Base-by-base conservation (phyloP, 2,113 vertebrate species). In the Bubo blakistoni region DNA sequence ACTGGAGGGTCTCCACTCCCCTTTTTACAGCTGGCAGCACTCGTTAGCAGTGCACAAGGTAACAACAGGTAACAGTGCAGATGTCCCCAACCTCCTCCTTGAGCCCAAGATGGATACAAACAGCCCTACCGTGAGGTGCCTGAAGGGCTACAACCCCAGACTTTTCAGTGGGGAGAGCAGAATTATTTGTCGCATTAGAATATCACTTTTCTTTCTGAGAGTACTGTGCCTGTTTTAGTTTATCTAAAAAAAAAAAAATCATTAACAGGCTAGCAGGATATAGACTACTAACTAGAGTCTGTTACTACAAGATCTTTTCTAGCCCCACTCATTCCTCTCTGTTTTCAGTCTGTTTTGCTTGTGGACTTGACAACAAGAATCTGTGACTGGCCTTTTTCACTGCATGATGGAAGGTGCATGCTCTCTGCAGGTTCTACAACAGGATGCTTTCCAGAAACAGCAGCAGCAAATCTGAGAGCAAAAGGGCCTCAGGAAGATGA, bases 401-500 rank as follows among this genome's bases (percentile, higher is more conserved):
- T 34, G 36, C 11, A 6, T 26, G 78, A 51, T 1, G 3, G 88
- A 83, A 90, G 94, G 27, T 81, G 30, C 0, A 0, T 3, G 21
- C 69, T 81, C 90, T 77, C 61, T 0, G 0, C 36, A 63, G 34
- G 72, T 81, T 90, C 89, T 54, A 40, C 73, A 26, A 47, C 10
- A 87, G 58, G 73, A 87, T 1, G 3, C 81, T 58, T 74, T 94
- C 86, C 88, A 92, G 95, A 96, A 96, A 82, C 73, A 85, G 83
- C 83, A 90, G 88, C 78, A 96, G 66, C 71, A 95, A 85, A 85
- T 61, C 58, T 34, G 44, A 70, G 42, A 94, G 70, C 78, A 81
- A 76, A 95, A 76, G 54, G 70, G 84, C 54, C 92, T 95, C 32
- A 62, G 81, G 91, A 95, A 91, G 87, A 92, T 83, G 91, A 93